Evolutionary conservation across 2,113 vertebrate genomes (phyloP).

Genomic region (Tragelaphus strepsiceros): DNA sequence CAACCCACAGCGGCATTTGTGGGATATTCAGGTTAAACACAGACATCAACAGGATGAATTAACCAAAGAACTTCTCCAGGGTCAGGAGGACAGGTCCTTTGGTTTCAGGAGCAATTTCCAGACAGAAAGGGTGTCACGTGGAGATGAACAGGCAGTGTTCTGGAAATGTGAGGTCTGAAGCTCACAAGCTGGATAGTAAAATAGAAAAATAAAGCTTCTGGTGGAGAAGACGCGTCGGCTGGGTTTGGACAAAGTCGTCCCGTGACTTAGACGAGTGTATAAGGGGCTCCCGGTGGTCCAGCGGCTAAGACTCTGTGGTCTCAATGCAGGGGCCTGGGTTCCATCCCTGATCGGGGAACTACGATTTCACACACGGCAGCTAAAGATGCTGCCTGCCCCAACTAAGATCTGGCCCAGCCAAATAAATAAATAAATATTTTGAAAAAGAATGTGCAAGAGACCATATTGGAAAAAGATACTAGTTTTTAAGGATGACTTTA

Average conservation of each 20-base stretch:
- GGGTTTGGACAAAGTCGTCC: not conserved
- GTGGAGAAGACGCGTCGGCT: accelerated
- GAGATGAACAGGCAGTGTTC: accelerated
- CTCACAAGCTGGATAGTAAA: accelerated
- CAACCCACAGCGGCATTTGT: accelerated
- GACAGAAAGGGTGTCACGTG: not conserved
- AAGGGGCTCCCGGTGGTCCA: not conserved
- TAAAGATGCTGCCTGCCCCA: not conserved
- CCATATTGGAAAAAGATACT: not conserved
- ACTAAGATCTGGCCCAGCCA: not conserved
- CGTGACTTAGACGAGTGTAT: accelerated
- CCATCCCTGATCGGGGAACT: not conserved
- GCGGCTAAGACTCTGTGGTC: not conserved
- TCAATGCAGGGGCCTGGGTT: not conserved
- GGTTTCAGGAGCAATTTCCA: not conserved
- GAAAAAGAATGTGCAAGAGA: not conserved
- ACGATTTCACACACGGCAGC: accelerated
- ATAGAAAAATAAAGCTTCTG: not conserved
- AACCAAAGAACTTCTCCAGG: accelerated
- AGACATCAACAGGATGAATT: not conserved
- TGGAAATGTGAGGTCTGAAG: not conserved
- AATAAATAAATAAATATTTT: not conserved
- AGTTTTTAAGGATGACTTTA: not conserved
- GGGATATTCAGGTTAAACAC: not conserved
- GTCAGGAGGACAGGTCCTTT: not conserved